Base-by-base conservation (phyloP, 2,888 invertebrate species). In the Thecophora atra region DNA sequence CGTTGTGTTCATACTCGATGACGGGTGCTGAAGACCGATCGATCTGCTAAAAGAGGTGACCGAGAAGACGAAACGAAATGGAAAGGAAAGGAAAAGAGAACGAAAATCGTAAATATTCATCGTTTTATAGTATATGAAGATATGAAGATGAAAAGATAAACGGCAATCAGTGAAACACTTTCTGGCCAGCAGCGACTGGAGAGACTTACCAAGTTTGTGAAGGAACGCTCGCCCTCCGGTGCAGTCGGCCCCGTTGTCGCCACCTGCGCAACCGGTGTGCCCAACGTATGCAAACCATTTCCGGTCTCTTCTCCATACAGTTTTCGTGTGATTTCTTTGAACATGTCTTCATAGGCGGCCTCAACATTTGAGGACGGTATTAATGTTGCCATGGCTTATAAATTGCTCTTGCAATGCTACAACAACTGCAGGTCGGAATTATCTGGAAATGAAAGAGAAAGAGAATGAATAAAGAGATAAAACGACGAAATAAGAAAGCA, bases 251-350 rank as follows among this genome's bases (percentile, higher is more conserved):
- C 87, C 76, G 85, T 84, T 76, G 86, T 86, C 77, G 86, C 86
- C 81, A 86, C 84, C 79, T 86, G 87, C 76, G 87, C 87, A 79
- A 87, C 86, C 77, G 86, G 87, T 77, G 87, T 86, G 71, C 86
- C 86, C 78, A 86, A 81, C 73, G 87, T 86, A 77, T 87, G 87
- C 78, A 87, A 83, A 79, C 87, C 86, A 85, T 87, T 87, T 76
- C 86, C 87, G 82, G 87, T 86, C 87, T 95, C 95, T 87, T 95
- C 94, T 76, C 95, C 95, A 88, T 95, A 96, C 78, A 96, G 89
- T 88, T 96, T 96, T 86, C 94, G 91, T 76, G 95, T 95, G 84
- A 96, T 95, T 90, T 96, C 96, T 87, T 95, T 95, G 75, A 89
- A 88, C 89, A 89, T 85, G 88, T 89, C 86, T 88, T 88, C 87